Percentiles rank a stretch among this genome's conserved stretches.
Evolutionary conservation across 2,113 vertebrate species (phyloP).

Genomic region (Mungos mungo): DNA sequence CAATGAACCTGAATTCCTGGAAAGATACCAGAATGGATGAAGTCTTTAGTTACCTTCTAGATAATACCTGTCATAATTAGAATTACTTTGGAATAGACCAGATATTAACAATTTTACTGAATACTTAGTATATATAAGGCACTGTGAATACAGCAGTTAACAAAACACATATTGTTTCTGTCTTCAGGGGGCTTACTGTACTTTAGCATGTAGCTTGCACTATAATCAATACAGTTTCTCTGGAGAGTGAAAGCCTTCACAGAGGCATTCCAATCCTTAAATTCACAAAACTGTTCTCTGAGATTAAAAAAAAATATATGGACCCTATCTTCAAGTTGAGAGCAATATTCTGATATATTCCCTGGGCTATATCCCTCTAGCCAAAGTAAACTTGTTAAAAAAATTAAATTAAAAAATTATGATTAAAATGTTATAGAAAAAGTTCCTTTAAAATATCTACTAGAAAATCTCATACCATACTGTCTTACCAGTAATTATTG

Average conservation of each 20-base stretch:
- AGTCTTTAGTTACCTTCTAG: constrained; percentile 6
- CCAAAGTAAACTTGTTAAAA: constrained; percentile 44
- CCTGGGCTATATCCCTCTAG: background rate
- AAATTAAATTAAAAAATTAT: background rate
- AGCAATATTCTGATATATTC: background rate
- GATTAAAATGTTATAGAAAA: constrained; percentile 33
- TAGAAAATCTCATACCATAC: background rate
- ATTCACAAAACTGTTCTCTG: background rate
- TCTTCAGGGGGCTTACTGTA: background rate
- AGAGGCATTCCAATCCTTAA: background rate
- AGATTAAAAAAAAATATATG: background rate
- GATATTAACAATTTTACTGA: constrained; percentile 36
- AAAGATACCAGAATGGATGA: background rate
- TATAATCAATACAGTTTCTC: background rate
- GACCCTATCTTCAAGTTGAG: background rate
- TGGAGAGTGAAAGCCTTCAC: background rate
- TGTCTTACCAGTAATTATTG: constrained; percentile 29
- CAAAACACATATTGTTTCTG: background rate
- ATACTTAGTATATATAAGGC: background rate
- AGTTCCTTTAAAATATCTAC: constrained; percentile 9
- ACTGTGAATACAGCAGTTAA: background rate
- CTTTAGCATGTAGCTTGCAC: background rate
- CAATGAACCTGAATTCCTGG: background rate
- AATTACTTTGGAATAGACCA: constrained; percentile 32
- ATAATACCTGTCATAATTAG: background rate